A percentile compares a stretch with the other conserved stretches of the same genome.
These are phyloP conservation scores for Neogale vison DNA, from an alignment of 2,113 vertebrate species.

Conservation along the genomic window DNA sequence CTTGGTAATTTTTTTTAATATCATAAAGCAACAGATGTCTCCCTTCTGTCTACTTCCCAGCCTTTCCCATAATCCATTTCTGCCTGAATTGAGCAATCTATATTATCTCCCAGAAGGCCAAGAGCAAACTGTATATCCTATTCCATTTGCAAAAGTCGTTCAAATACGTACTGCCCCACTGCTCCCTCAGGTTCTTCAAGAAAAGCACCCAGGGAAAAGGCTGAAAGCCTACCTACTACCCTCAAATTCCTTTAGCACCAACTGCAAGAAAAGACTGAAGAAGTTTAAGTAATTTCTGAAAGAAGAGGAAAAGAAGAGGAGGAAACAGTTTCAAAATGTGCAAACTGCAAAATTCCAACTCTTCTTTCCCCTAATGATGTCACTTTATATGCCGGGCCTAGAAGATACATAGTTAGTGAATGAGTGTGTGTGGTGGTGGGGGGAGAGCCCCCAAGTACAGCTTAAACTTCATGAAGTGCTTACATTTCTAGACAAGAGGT, in stretches of 20 bases:
- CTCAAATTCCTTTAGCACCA: neutral
- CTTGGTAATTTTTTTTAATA: neutral
- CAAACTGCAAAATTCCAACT: neutral
- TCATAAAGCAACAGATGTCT: neutral
- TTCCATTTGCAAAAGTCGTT: neutral
- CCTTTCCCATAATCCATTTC: neutral
- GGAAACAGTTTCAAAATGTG: neutral
- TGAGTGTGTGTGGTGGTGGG: neutral
- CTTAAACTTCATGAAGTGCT: neutral
- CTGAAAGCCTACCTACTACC: neutral
- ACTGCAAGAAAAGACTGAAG: neutral
- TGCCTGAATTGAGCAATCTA: neutral
- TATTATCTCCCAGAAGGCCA: neutral
- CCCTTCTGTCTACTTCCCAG: neutral
- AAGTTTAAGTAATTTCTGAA: neutral
- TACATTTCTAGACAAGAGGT: neutral
- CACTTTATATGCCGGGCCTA: neutral
- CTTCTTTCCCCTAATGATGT: neutral
- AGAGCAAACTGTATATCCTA: neutral
- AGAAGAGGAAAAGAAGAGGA: neutral
- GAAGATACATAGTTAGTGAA: neutral
- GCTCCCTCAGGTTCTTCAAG: neutral
- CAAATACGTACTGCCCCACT: neutral
- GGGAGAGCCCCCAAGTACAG: neutral
- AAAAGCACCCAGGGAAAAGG: neutral